Evolutionary conservation across 2,888 invertebrate genomes (phyloP).

Genomic region (Lysandra coridon): DNA sequence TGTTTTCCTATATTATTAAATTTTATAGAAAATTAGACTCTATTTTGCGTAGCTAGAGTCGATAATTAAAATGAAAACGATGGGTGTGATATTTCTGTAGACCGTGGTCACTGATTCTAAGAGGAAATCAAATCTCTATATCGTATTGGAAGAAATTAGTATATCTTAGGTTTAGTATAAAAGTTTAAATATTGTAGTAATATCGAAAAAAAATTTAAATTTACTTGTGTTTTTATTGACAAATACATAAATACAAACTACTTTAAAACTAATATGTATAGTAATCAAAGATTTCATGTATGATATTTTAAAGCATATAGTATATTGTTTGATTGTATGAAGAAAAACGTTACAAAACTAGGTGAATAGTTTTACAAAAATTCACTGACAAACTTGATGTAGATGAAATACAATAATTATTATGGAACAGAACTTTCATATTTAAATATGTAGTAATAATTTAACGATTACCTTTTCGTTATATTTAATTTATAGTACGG

Average conservation of each 20-base stretch:
- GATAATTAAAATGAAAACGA: background rate
- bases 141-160: conserved; percentile 10
- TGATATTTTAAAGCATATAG: conserved; percentile 24
- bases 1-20: background rate
- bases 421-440: background rate
- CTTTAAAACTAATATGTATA: conserved; percentile 18
- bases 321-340: conserved; percentile 4
- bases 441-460: background rate
- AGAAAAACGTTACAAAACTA: conserved; percentile 19
- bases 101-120: background rate
- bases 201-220: background rate
- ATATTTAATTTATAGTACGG: background rate
- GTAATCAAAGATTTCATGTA: background rate
- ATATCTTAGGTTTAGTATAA: background rate
- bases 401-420: background rate
- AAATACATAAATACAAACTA: background rate
- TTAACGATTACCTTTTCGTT: background rate
- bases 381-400: background rate
- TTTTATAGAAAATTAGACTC: background rate
- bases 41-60: background rate
- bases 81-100: background rate
- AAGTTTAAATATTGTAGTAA: background rate
- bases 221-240: background rate
- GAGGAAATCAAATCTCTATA: background rate
- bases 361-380: background rate